Percentiles rank a stretch among this genome's conserved stretches.
phyloP scores from a whole-genome alignment of 2,888 invertebrate genomes.

The Spodoptera littoralis region DNA sequence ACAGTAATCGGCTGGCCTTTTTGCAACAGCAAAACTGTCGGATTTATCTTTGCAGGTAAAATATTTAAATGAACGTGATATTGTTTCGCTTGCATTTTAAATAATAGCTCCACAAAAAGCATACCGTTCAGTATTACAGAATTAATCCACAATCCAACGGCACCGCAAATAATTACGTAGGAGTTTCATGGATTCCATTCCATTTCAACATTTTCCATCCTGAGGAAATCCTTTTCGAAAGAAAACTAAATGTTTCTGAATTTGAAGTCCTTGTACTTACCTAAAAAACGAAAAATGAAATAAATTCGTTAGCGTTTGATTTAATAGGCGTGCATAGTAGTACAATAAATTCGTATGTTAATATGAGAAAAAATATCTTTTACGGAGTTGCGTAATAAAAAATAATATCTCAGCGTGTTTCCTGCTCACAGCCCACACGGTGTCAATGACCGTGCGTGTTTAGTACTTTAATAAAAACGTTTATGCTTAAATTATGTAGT shows the following conservation, averaged over 20 bases:
- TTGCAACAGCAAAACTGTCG: conserved; percentile 3
- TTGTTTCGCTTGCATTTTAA: background rate
- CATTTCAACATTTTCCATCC: too few relatives aligned
- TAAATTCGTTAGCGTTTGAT: conserved; percentile 33
- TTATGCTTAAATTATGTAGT: conserved; percentile 55
- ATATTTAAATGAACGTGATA: background rate
- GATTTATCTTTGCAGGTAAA: background rate
- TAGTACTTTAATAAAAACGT: conserved; percentile 50
- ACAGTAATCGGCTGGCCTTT: conserved; percentile 17
- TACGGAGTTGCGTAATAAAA: conserved; percentile 59
- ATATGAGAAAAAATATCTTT: conserved; percentile 55
- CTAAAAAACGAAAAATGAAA: conserved; percentile 23
- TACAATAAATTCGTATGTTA: conserved; percentile 54
- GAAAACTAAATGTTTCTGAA: conserved; percentile 14
- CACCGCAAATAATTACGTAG: too few relatives aligned
- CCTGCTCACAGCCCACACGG: conserved; percentile 51
- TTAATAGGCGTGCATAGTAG: conserved; percentile 47
- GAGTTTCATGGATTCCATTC: too few relatives aligned
- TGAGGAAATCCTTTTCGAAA: too few relatives aligned
- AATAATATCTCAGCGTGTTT: conserved; percentile 58
- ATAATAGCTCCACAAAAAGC: background rate
- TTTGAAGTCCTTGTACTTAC: conserved; percentile 22
- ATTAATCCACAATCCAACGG: too few relatives aligned
- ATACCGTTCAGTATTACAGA: too few relatives aligned
- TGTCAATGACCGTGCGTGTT: conserved; percentile 57